Evolutionary conservation across 2,113 vertebrate genomes (phyloP).

Genomic region (Sphaerodactylus townsendi): DNA sequence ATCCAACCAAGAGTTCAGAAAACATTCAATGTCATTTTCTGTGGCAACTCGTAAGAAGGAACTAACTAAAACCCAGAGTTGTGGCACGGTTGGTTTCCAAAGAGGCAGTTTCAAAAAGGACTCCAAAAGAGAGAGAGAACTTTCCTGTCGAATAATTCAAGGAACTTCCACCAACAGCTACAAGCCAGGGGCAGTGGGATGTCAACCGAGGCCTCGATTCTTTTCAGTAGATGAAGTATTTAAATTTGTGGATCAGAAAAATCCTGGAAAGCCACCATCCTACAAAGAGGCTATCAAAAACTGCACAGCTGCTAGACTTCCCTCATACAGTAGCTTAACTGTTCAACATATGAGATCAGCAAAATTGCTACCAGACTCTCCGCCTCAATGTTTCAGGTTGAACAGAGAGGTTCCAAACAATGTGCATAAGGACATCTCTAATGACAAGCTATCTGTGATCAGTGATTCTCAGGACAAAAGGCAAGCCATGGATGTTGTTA

Average conservation of each 20-base stretch:
- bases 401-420: background rate
- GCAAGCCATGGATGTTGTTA: conserved; percentile 23
- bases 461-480: conserved; percentile 34
- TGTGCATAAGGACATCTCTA: conserved; percentile 16
- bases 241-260: conserved; percentile 77
- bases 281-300: conserved; percentile 84
- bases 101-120: conserved; percentile 75
- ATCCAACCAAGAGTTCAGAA: conserved; percentile 72
- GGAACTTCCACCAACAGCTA: conserved; percentile 69
- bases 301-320: conserved; percentile 32
- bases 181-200: conserved; percentile 13
- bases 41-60: conserved; percentile 73
- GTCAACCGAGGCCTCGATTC: conserved; percentile 54
- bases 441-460: background rate
- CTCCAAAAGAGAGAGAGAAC: conserved; percentile 75
- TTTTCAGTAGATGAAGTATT: conserved; percentile 85
- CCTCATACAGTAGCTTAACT: conserved; percentile 72
- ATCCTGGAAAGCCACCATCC: conserved; percentile 82
- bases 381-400: conserved; percentile 3
- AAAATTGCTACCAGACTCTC: conserved; percentile 19
- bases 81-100: conserved; percentile 56
- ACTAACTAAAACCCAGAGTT: conserved; percentile 76
- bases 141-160: conserved; percentile 80
- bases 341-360: conserved; percentile 77
- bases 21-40: conserved; percentile 81